Evolutionary conservation across 2,888 invertebrate species (phyloP).

Genomic region (Platynereis dumerilii): DNA sequence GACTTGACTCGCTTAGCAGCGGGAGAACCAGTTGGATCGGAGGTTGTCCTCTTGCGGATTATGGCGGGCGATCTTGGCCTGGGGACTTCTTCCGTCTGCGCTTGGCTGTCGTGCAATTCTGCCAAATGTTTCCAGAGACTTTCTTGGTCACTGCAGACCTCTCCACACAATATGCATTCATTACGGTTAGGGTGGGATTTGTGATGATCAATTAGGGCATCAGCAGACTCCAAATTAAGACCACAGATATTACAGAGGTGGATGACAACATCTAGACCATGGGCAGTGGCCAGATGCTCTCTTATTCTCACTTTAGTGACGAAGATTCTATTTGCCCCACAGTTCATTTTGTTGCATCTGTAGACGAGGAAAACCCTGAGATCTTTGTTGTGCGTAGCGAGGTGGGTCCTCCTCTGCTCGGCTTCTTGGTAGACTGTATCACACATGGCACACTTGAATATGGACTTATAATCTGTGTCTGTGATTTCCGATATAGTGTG

Average conservation of each 20-base stretch:
- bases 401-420: constrained; percentile 35
- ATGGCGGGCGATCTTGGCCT: neutral
- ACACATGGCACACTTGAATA: constrained; percentile 24
- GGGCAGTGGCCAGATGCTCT: neutral
- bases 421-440: constrained; percentile 22
- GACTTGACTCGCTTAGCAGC: neutral
- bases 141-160: neutral
- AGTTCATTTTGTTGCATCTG: constrained; percentile 5
- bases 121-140: neutral
- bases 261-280: neutral
- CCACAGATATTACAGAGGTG: constrained; percentile 20
- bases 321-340: neutral
- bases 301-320: neutral
- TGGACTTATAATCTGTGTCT: constrained; percentile 14
- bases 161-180: neutral
- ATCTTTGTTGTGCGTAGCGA: neutral
- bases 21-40: neutral
- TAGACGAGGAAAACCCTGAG: neutral
- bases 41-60: constrained; percentile 2
- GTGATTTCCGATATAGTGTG: constrained; percentile 8
- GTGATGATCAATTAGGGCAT: constrained; percentile 4
- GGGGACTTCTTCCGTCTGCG: neutral
- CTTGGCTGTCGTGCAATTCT: neutral
- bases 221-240: constrained; percentile 4
- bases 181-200: neutral